Evolutionary conservation across 2,797 vertebrate species (phyloP), one percentile per base, ranked within the genome.

Genomic region (Pipistrellus nathusii): DNA sequence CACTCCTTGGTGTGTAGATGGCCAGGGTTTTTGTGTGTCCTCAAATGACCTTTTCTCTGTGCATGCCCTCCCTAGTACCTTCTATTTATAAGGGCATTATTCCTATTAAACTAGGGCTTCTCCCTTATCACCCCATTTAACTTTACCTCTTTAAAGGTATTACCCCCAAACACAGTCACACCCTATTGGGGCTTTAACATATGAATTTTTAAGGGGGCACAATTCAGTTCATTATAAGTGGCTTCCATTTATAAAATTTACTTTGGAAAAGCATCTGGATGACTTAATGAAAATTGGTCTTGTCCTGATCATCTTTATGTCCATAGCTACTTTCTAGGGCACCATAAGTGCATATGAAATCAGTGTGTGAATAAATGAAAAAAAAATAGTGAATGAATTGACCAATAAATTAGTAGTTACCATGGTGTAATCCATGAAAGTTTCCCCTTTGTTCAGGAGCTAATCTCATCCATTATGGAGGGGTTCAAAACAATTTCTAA

Each of bases 271-370:
- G 86, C 75, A 76, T 83, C 35, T 88, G 73, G 53, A 85, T 85
- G 44, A 59, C 66, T 73, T 93, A 86, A 73, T 82, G 32, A 90
- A 93, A 93, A 89, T 30, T 88, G 86, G 46, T 89, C 35, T 78
- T 8, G 12, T 88, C 72, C 96, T n/a, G 35, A 11, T 66, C 53
- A 51, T 80, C 32, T 80, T 93, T 94, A 51, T 78, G 51, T 75
- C 91, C 27, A 38, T n/a, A 84, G 27, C 23, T 88, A 12, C 59
- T 90, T 90, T 27, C 51, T 27, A 66, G 46, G 10, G 23, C 73
- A 87, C 18, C 0, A 13, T 12, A 76, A 57, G 18, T 32, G 0
- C 41, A 20, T 94, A 27, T 77, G 35, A 87, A 88, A 69, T 68
- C 46, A 51, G 30, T 30, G 3, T 69, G 41, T 30, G n/a, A 82